A percentile compares a stretch with the other conserved stretches of the same genome.
Evolutionary conservation across 2,797 vertebrate species (phyloP).

Genomic region (Aphelocoma californica): DNA sequence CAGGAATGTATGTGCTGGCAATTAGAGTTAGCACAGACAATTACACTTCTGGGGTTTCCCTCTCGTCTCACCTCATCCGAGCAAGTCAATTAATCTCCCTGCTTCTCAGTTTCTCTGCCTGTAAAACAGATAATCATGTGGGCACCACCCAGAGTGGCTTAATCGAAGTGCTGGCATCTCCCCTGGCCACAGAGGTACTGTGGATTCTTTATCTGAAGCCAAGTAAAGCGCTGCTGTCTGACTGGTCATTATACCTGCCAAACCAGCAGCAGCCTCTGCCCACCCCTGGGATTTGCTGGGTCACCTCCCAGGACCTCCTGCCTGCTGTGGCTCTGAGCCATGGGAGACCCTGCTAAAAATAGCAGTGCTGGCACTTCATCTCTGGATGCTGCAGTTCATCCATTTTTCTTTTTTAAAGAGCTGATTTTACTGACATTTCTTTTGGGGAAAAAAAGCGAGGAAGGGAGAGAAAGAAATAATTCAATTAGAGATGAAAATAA

Average conservation of each 20-base stretch:
- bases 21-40: not conserved
- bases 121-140: not conserved
- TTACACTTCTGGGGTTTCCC: constrained; percentile 12
- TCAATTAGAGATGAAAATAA: constrained; percentile 18
- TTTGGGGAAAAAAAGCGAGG: not conserved
- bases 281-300: not conserved
- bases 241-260: not conserved
- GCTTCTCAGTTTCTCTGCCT: not conserved
- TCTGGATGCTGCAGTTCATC: not conserved
- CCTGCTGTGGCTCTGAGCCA: not conserved
- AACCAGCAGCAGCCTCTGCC: not conserved
- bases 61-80: constrained; percentile 15
- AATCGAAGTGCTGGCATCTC: not conserved
- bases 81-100: constrained; percentile 38
- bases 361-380: not conserved
- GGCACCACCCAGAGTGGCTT: not conserved
- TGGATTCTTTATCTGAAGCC: not conserved
- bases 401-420: not conserved
- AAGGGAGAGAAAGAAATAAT: not conserved
- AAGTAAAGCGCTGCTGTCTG: not conserved
- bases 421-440: not conserved
- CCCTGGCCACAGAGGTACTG: not conserved
- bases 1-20: not conserved
- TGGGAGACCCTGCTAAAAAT: not conserved
- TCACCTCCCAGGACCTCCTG: not conserved